Base-by-base conservation (phyloP, 2,113 vertebrate species). In the Poeciliopsis retropinna region DNA sequence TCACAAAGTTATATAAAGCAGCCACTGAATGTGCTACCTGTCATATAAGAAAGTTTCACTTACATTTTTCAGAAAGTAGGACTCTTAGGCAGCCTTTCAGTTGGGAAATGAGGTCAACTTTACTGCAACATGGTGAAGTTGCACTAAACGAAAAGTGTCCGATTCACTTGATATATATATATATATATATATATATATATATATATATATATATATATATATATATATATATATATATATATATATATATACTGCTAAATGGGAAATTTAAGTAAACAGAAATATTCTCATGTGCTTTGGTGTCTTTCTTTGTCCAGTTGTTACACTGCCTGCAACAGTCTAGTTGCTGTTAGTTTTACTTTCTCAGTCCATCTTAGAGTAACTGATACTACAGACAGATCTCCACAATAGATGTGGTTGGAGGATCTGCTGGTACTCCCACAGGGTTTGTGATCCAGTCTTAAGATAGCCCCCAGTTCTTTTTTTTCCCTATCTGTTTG, bases 361-460 rank as follows among this genome's bases (percentile, higher is more conserved):
- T n/a, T 44, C 15, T 29, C 12, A 25, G 70, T 39, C 32, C 28
- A 57, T 62, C 29, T 66, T 25, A 12, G n/a, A 67, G 39, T 29
- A 28, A 14, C 14, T 39, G 54, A 54, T 60, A 62, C 44, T 17
- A 44, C 54, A 69, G 28, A 29, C 29, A 54, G 29, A 54, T 19
- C 25, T 57, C 29, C 47, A 54, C 67, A 15, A 47, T 6, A 25
- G 28, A 31, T 37, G 31, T 60, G 25, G 57, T 60, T n/a, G n/a
- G 25, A 60, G 31, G 34, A 37, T 31, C 57, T 31, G 1, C 25
- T 44, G n/a, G n/a, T 31, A 57, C 22, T 57, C 17, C 22, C 7
- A 2, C 51, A 57, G 51, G 51, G 34, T 28, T 32, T 73, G 61
- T 54, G 72, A 44, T 63, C 70, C 29, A 10, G 69, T 60, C 69